These are phyloP conservation scores for Camelus bactrianus DNA, from an alignment of 2,113 vertebrate genomes.

Conservation along the genomic window DNA sequence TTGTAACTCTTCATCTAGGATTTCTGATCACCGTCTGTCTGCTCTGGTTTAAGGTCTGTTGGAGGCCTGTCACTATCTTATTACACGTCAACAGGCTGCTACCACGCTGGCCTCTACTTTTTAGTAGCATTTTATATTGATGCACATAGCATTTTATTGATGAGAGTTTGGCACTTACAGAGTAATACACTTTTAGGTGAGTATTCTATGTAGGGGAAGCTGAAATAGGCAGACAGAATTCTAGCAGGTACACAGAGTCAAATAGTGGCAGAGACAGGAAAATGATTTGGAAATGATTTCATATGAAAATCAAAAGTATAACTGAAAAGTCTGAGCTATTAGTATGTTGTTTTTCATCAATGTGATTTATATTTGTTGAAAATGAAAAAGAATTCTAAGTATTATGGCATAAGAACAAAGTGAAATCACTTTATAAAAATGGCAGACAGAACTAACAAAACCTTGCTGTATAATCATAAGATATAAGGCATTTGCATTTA, in stretches of 20 bases:
- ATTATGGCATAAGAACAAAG: neutral
- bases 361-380: neutral
- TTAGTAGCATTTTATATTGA: neutral
- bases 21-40: conserved; percentile 32
- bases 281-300: neutral
- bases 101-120: neutral
- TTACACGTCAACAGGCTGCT: neutral
- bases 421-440: conserved; percentile 15
- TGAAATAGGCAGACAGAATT: neutral
- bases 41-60: neutral
- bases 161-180: neutral
- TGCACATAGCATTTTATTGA: neutral
- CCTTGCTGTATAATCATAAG: neutral
- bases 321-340: neutral
- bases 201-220: neutral
- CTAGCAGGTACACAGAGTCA: neutral
- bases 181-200: neutral
- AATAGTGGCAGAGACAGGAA: neutral
- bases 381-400: conserved; percentile 30
- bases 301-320: neutral
- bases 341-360: neutral
- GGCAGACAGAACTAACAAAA: neutral
- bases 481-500: neutral
- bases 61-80: neutral
- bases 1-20: neutral